Evolutionary conservation across 2,113 vertebrate species (phyloP), one percentile per base, ranked within the genome.

Genomic region (Formicarius rufipectus): DNA sequence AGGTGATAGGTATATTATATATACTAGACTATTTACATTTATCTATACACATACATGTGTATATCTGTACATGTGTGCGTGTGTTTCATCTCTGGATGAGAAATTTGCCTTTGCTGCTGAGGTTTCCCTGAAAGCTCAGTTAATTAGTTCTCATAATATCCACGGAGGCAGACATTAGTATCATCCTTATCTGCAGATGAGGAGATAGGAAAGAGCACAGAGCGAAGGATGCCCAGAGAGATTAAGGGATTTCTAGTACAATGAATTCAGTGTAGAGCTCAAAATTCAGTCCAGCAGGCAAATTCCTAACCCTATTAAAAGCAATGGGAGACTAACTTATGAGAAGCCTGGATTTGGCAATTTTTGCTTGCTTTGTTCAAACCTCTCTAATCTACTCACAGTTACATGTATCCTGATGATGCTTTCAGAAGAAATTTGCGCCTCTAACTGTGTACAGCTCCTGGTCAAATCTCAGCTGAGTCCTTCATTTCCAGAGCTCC

Each of bases 161-260:
- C 83, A 68, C 45, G 56, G 76, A 96, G 76, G 27, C 79, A 94
- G 76, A 77, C 33, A 7, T 84, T 58, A 86, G 35, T 78, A 92
- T 80, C 69, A 45, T 60, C 76, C 76, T 78, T 81, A 94, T 85
- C 76, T 0, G 2, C 47, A 87, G 92, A 96, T 87, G 28, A 86
- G 24, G 72, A 92, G 80, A 93, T 81, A 93, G 40, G 52, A 81
- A 89, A 84, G 22, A 86, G 37, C 42, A 33, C 10, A 56, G 66
- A 60, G 63, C 91, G 55, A 88, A 90, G 64, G 76, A 83, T 92
- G 47, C 76, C 77, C 76, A 75, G 75, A 67, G 88, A 93, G 92
- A 94, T 97, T 94, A 96, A 94, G 64, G 85, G 83, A 93, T 94
- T 97, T 95, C 85, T 84, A 40, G 40, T 60, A 62, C 58, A 92